Percentiles rank a stretch among this genome's conserved stretches.
phyloP scores from a whole-genome alignment of 53 echinoderm and acorn worm species.

The Patiria pectinifera region DNA sequence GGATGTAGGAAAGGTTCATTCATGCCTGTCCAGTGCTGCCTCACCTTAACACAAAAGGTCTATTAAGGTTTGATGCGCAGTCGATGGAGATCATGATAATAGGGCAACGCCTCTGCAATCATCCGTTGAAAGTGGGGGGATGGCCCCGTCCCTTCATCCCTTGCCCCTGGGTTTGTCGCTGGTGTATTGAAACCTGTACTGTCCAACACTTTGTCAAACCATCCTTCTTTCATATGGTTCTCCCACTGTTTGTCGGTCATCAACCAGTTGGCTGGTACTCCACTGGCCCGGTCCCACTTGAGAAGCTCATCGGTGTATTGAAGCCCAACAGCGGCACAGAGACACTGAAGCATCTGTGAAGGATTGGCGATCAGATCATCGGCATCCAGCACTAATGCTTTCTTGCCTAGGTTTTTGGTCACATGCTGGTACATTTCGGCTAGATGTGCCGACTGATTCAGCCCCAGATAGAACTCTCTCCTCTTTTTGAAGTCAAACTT shows the following conservation, averaged over 20 bases:
- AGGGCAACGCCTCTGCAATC: slow-evolving; percentile 45
- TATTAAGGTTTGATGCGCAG: slow-evolving; percentile 15
- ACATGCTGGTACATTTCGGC: slow-evolving; percentile 6
- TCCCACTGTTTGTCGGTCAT: neutral
- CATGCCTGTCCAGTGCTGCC: neutral
- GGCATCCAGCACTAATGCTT: slow-evolving; percentile 36
- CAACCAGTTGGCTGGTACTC: slow-evolving; percentile 33
- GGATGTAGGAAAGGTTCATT: too few relatives aligned
- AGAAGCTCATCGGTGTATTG: slow-evolving; percentile 44
- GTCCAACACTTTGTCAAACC: slow-evolving; percentile 7
- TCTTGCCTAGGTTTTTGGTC: slow-evolving; percentile 7
- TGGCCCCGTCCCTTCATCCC: neutral
- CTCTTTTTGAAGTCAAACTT: neutral
- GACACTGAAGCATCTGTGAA: slow-evolving; percentile 8
- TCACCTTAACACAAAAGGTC: too few relatives aligned
- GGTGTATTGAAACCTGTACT: slow-evolving; percentile 26
- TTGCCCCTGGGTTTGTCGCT: neutral
- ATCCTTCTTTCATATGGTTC: neutral
- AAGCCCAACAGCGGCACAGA: slow-evolving; percentile 34
- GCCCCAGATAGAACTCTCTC: neutral
- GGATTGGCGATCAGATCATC: slow-evolving; percentile 30
- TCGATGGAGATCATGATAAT: slow-evolving; percentile 18
- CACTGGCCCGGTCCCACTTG: slow-evolving; percentile 2
- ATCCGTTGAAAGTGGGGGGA: slow-evolving; percentile 14
- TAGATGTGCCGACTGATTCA: slow-evolving; percentile 32